Evolutionary conservation across 2,797 vertebrate genomes (phyloP), one percentile per base, ranked within the genome.

Genomic region (Lagodon rhomboides): DNA sequence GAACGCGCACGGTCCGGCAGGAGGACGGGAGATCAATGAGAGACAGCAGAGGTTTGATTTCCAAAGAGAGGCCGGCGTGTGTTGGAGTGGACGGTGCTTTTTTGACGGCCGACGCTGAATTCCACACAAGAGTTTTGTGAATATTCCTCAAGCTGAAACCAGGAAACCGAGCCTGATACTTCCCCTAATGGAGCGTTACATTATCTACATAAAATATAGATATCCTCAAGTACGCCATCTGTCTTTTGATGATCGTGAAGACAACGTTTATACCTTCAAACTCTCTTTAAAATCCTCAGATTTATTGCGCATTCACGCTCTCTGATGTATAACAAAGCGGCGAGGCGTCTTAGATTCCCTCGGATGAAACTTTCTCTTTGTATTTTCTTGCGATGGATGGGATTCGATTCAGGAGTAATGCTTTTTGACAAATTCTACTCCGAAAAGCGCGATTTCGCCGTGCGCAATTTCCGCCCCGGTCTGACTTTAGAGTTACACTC

Each of bases 191-290:
- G 27, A 27, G 56, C 22, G n/a, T 65, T 34, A 62, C 51, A 51
- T 63, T 46, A 77, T 71, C n/a, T 13, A 1, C 66, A 43, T 44
- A 3, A 70, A 77, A 73, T 64, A 34, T 47, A 25, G 22, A 59
- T 23, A 38, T 68, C 46, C 73, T 81, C 17, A 59, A 68, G 59
- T 7, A 44, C 10, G 1, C 12, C 76, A 70, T 84, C 68, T 80
- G 83, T 38, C n/a, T 61, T 73, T 49, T 46, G 54, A 79, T 86
- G 43, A 72, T 30, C 49, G 30, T 54, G 58, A 78, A 80, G 58
- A 74, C 30, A 67, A 18, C 30, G 47, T 69, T 54, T 13, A 53
- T 56, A 63, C 22, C 5, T 18, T 67, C 10, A n/a, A 23, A 50
- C 62, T 65, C 34, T 43, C 34, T 12, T 58, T n/a, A n/a, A 76